Percentiles rank a stretch among this genome's conserved stretches.
Evolutionary conservation across 2,888 invertebrate species (phyloP).

Genomic region (Camptogramma bilineatum): DNA sequence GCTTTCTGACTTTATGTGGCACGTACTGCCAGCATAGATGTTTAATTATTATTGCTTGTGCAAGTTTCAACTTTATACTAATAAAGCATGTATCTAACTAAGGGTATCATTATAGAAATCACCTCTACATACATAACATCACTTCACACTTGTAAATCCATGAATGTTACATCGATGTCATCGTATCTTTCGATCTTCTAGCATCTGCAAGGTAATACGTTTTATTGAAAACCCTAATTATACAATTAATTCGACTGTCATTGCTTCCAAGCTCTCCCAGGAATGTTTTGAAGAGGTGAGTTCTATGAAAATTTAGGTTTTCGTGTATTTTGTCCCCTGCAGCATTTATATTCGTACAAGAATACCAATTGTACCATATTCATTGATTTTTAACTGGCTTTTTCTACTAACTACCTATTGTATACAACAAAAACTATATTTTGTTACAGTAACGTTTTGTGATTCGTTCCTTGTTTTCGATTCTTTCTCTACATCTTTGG

Average conservation of each 20-base stretch:
- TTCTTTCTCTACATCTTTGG: constrained; percentile 23
- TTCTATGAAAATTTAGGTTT: constrained; percentile 63
- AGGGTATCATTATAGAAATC: constrained; percentile 61
- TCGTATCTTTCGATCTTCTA: constrained; percentile 80
- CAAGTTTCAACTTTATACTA: constrained; percentile 60
- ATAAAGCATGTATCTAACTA: constrained; percentile 63
- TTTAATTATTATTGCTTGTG: constrained; percentile 61
- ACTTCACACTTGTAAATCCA: constrained; percentile 73
- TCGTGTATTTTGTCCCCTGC: constrained; percentile 36
- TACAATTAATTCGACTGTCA: constrained; percentile 31
- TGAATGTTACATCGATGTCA: constrained; percentile 74
- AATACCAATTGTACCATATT: constrained; percentile 32
- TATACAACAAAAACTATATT: background rate
- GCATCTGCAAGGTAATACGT: constrained; percentile 88
- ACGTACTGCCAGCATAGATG: constrained; percentile 48
- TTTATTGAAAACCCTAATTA: constrained; percentile 61
- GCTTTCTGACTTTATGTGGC: constrained; percentile 29
- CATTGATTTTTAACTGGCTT: constrained; percentile 50
- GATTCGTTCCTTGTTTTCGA: background rate
- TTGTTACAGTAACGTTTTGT: constrained; percentile 1
- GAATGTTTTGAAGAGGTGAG: constrained; percentile 76
- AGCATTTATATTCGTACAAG: constrained; percentile 40
- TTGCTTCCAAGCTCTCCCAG: constrained; percentile 54
- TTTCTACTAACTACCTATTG: constrained; percentile 16
- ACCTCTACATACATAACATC: constrained; percentile 75